Evolutionary conservation across 2,113 vertebrate species (phyloP).

Genomic region (Pedionomus torquatus): DNA sequence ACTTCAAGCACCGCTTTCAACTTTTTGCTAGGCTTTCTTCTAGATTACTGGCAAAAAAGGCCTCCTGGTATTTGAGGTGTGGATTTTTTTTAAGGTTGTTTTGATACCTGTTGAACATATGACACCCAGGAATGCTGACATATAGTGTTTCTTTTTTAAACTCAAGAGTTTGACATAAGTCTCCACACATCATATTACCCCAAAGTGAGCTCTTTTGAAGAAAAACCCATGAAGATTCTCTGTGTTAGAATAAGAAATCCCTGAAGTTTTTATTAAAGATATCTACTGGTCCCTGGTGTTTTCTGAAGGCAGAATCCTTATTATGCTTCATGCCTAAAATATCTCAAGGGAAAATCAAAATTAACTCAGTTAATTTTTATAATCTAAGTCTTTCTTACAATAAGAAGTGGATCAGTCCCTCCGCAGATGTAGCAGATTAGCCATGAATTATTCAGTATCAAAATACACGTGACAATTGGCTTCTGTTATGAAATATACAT

Average conservation of each 20-base stretch:
- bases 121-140: background rate
- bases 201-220: background rate
- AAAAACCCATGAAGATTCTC: background rate
- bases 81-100: background rate
- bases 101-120: background rate
- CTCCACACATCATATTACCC: background rate
- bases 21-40: background rate
- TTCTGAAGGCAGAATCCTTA: background rate
- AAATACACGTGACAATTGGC: slow-evolving; percentile 64
- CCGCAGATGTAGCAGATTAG: slow-evolving; percentile 42
- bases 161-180: background rate
- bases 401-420: slow-evolving; percentile 8
- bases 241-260: background rate
- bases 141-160: background rate
- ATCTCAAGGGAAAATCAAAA: slow-evolving; percentile 7
- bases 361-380: slow-evolving; percentile 1
- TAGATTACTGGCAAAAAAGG: background rate
- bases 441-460: slow-evolving; percentile 72
- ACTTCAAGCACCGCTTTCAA: background rate
- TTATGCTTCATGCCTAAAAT: background rate
- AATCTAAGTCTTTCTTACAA: slow-evolving; percentile 9
- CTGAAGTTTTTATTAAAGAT: background rate
- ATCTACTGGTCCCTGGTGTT: background rate
- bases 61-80: background rate
- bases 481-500: slow-evolving; percentile 64